Conservation (phyloP, 2,113 vertebrate genomes). For the Gallinago jamesoni region DNA sequence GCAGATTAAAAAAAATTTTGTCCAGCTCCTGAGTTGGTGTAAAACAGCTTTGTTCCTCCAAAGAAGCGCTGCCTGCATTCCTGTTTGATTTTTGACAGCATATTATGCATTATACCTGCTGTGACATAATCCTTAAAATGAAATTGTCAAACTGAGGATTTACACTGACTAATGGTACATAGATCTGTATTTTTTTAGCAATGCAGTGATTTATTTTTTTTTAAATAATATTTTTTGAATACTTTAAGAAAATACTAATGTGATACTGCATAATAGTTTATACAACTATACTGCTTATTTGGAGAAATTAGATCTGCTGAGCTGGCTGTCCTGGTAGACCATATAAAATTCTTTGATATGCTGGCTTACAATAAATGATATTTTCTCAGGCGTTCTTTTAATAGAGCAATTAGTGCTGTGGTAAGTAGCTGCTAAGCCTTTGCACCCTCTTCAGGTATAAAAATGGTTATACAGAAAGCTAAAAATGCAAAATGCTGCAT, state of each 20-base stretch:
- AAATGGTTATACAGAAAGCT: not conserved
- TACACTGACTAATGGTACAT: not conserved
- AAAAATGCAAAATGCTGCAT: not conserved
- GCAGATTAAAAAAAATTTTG: not conserved
- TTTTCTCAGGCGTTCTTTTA: not conserved
- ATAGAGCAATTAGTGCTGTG: not conserved
- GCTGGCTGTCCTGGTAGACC: not conserved
- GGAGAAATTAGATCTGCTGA: not conserved
- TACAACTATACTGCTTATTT: not conserved
- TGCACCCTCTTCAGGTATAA: not conserved
- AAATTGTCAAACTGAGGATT: conserved; percentile 14
- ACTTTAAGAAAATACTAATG: not conserved
- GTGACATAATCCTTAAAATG: not conserved
- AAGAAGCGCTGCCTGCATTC: not conserved
- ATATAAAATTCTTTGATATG: not conserved
- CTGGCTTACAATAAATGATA: not conserved
- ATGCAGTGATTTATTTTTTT: not conserved
- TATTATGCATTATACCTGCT: not conserved
- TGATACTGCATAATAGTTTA: not conserved
- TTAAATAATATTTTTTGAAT: not conserved
- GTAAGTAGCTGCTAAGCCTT: not conserved
- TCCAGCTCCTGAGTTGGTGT: not conserved
- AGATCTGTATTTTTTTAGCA: not conserved
- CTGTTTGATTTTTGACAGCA: not conserved
- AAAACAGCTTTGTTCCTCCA: not conserved